Evolutionary conservation across 2,888 invertebrate species (phyloP), one percentile per base, ranked within the genome.

Genomic region (Eurytoma californica): DNA sequence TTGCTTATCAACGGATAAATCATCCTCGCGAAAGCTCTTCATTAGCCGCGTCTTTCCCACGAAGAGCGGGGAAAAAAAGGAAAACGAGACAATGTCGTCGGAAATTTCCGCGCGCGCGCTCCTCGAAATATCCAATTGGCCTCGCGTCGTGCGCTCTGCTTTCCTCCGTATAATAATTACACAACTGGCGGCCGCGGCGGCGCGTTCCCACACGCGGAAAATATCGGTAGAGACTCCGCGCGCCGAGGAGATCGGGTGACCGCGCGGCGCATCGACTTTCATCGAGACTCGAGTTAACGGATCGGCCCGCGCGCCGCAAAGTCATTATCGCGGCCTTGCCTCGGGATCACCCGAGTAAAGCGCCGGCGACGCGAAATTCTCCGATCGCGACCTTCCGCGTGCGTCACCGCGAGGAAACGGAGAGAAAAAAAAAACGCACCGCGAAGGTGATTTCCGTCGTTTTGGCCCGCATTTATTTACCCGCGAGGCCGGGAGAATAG

Each of bases 231-330:
- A 51, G 16, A 7, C 3, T 28, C 24, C 24, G 24, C 24, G 24
- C 24, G 24, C 24, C n/a, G 18, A 13, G 57, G 76, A 63, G 76
- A 69, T 65, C 65, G 72, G 66, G 18, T 57, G 76, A 72, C 55
- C 28, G 55, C 28, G n/a, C 58, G 49, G 66, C 67, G 78, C 78
- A 78, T 78, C 78, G 49, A 47, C 68, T 78, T 78, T 78, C 73
- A 78, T 73, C 60, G 74, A 24, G 24, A 70, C 70, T 60, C 70
- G 69, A 51, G 70, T 70, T 70, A 57, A 69, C 79, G 49, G 77
- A 77, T 66, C 67, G 30, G 14, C 30, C 60, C 16, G 49, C 51
- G 47, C 68, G 30, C n/a, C 66, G 16, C 68, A 69, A 72, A 70
- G 72, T 72, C 72, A 72, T 63, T 72, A 67, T 47, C 77, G 58